Conservation (phyloP, 2,888 invertebrate genomes). For the Conchocele bisecta region DNA sequence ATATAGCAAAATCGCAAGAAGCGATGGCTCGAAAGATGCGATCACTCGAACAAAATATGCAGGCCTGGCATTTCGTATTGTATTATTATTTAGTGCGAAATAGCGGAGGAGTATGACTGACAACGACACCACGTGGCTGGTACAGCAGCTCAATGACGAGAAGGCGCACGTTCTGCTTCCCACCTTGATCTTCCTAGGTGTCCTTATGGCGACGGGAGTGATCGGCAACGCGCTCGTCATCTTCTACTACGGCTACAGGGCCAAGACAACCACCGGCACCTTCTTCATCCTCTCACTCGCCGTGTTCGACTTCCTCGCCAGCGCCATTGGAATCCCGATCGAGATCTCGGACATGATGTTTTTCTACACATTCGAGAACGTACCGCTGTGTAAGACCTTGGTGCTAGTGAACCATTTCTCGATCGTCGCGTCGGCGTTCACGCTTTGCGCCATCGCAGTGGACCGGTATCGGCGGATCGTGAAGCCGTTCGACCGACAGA, state of each 20-base stretch:
- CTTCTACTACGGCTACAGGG: conserved; percentile 62
- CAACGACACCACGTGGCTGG: conserved; percentile 23
- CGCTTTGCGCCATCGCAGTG: conserved; percentile 66
- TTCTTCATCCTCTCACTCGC: conserved; percentile 68
- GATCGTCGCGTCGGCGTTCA: conserved; percentile 59
- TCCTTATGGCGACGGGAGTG: conserved; percentile 64
- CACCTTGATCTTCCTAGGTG: conserved; percentile 61
- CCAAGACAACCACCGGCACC: conserved; percentile 62
- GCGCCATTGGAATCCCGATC: conserved; percentile 67
- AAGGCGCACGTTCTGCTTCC: conserved; percentile 63
- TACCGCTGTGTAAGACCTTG: conserved; percentile 64
- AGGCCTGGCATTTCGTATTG: no score
- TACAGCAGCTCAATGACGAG: conserved; percentile 57
- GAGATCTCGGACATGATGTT: conserved; percentile 70
- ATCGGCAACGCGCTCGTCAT: conserved; percentile 68
- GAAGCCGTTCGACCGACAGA: conserved; percentile 52
- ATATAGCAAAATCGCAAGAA: no score
- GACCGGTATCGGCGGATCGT: conserved; percentile 62
- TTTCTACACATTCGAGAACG: conserved; percentile 64
- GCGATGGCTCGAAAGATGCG: no score
- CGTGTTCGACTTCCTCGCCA: conserved; percentile 65
- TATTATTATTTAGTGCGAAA: no score
- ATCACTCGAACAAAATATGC: no score
- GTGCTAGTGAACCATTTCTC: conserved; percentile 60
- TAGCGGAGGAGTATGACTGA: no score